Percentiles rank a stretch among this genome's conserved stretches.
These are phyloP conservation scores for Elephantulus edwardii DNA, from an alignment of 2,113 vertebrate genomes.

Conservation along the genomic window DNA sequence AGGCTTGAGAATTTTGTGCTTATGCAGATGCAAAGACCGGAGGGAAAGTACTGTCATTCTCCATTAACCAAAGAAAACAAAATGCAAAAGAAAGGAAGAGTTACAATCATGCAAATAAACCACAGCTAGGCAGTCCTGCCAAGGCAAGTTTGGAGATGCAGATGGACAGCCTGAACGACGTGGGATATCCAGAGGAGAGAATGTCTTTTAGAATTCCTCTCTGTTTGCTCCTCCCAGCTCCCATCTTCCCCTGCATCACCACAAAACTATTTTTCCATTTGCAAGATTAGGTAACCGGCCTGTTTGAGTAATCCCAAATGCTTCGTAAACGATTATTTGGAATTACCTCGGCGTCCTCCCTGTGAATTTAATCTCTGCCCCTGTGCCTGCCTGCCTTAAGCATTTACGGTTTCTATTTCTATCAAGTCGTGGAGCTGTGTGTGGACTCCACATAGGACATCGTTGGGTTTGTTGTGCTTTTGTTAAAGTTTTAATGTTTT, in stretches of 20 bases:
- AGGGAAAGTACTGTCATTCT: background rate
- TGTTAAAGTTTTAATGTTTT: background rate
- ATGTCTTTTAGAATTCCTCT: background rate
- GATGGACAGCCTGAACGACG: background rate
- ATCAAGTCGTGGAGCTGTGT: background rate
- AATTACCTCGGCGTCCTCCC: slow-evolving; percentile 41
- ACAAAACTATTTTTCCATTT: slow-evolving; percentile 49
- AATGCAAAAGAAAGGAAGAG: background rate
- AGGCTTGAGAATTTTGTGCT: background rate
- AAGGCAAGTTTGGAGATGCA: background rate
- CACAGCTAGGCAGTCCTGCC: background rate
- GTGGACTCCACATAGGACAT: background rate
- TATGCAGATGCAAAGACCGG: background rate
- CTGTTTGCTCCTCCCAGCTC: background rate
- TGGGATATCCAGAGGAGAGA: background rate
- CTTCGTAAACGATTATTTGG: slow-evolving; percentile 47
- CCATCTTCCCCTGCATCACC: background rate
- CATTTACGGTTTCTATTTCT: slow-evolving; percentile 1
- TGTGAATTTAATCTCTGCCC: slow-evolving; percentile 3
- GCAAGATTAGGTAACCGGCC: slow-evolving; percentile 31
- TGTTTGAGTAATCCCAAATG: slow-evolving; percentile 54
- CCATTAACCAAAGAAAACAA: background rate
- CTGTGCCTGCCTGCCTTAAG: slow-evolving; percentile 14
- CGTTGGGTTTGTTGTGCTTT: background rate
- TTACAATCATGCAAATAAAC: background rate